These are phyloP conservation scores for Aspidoscelis tigris DNA, from an alignment of 2,113 vertebrate genomes.

Conservation along the genomic window DNA sequence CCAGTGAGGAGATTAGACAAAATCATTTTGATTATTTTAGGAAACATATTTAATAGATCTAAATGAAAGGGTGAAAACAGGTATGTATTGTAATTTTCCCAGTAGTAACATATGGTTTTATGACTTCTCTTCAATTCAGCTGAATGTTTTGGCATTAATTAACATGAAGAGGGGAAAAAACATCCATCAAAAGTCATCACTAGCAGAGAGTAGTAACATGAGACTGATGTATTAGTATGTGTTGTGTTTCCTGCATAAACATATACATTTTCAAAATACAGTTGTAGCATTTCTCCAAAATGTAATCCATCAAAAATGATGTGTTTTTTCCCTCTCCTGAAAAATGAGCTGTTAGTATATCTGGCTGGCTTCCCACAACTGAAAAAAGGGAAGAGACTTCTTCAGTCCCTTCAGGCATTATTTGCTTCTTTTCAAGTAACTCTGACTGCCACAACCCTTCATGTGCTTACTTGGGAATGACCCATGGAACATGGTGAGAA, in stretches of 20 bases:
- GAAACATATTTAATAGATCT: slow-evolving; percentile 58
- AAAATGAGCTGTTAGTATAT: slow-evolving; percentile 58
- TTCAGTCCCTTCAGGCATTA: background rate
- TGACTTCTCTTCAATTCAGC: slow-evolving; percentile 61
- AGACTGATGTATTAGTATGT: slow-evolving; percentile 43
- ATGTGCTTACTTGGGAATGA: background rate
- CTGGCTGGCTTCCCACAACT: slow-evolving; percentile 26
- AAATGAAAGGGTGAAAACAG: slow-evolving; percentile 30
- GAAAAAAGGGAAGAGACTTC: background rate
- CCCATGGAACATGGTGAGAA: background rate
- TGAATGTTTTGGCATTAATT: slow-evolving; percentile 64
- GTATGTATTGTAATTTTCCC: slow-evolving; percentile 54
- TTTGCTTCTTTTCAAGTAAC: background rate
- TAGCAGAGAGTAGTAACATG: slow-evolving; percentile 52
- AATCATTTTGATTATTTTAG: slow-evolving; percentile 48
- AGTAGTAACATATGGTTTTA: slow-evolving; percentile 69
- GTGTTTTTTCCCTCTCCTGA: slow-evolving; percentile 51
- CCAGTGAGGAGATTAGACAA: slow-evolving; percentile 17
- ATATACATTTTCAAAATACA: slow-evolving; percentile 57
- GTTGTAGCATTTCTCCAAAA: slow-evolving; percentile 51
- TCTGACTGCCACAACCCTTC: background rate
- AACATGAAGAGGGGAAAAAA: slow-evolving; percentile 60
- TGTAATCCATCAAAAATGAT: slow-evolving; percentile 53
- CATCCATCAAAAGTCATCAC: slow-evolving; percentile 48
- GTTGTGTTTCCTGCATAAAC: slow-evolving; percentile 45